A percentile compares a stretch with the other conserved stretches of the same genome.
Conservation (phyloP, 2,888 invertebrate species). For the Drosophila kuntzei region DNA sequence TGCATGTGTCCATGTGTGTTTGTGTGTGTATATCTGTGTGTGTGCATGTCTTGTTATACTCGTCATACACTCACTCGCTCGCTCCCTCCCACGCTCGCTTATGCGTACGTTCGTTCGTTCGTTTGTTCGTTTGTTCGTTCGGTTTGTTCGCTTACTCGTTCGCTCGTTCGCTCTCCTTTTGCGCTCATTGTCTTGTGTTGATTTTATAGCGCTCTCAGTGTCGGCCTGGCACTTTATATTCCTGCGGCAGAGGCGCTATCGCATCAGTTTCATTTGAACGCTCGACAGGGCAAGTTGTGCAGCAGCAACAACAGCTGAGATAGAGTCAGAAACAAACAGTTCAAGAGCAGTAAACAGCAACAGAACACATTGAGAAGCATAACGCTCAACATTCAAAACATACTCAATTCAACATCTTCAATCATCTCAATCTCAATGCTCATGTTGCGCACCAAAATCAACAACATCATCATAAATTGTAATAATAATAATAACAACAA, state of each 20-base stretch:
- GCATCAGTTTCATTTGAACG: slow-evolving; percentile 78
- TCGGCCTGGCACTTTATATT: slow-evolving; percentile 59
- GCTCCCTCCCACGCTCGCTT: slow-evolving; percentile 4
- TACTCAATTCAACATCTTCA: slow-evolving; percentile 4
- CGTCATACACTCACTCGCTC: slow-evolving; percentile 5
- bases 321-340: slow-evolving; percentile 15
- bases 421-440: slow-evolving; percentile 21
- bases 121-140: slow-evolving; percentile 7
- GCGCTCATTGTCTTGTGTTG: slow-evolving; percentile 32
- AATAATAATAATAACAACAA: slow-evolving; percentile 15
- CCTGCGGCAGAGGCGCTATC: slow-evolving; percentile 51
- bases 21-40: slow-evolving; percentile 1
- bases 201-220: slow-evolving; percentile 23
- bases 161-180: slow-evolving; percentile 8
- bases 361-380: slow-evolving; percentile 8
- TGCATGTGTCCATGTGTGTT: neutral
- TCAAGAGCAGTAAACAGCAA: slow-evolving; percentile 16
- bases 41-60: neutral
- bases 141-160: slow-evolving; percentile 12
- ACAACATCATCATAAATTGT: slow-evolving; percentile 6
- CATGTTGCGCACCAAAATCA: slow-evolving; percentile 37
- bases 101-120: slow-evolving; percentile 1
- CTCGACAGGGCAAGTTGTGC: slow-evolving; percentile 67
- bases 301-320: slow-evolving; percentile 28
- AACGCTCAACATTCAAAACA: slow-evolving; percentile 30